These are phyloP conservation scores for Sminthurinus aureus DNA, from an alignment of 2,888 invertebrate genomes.

Conservation along the genomic window DNA sequence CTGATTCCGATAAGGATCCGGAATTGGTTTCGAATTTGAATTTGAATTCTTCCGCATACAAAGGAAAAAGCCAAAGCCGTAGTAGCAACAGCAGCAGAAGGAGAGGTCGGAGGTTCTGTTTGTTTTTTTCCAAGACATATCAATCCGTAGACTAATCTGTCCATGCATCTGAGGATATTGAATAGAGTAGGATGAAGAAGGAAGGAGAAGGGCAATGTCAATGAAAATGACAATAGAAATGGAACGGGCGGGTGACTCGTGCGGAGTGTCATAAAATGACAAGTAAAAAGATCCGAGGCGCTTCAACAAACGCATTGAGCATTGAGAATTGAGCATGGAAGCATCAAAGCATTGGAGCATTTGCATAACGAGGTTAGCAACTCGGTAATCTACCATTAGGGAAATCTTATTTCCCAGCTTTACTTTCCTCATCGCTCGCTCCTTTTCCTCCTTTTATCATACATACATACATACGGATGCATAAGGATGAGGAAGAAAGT, in stretches of 20 bases:
- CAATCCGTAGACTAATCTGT: not conserved
- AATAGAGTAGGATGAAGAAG: slow-evolving; percentile 1
- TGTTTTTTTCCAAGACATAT: not conserved
- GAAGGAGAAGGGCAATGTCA: not conserved
- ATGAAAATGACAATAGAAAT: no score
- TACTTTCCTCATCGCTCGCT: slow-evolving; percentile 34
- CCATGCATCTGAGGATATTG: not conserved
- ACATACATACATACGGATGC: not conserved
- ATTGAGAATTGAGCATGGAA: no score
- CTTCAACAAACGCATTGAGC: no score
- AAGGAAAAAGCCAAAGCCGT: no score
- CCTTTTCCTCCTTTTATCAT: not conserved
- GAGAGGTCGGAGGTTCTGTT: no score
- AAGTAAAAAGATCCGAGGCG: slow-evolving; percentile 33
- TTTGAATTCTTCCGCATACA: no score
- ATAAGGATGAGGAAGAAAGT: not conserved
- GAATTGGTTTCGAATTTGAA: not conserved
- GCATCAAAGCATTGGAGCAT: slow-evolving; percentile 33
- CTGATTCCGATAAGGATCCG: not conserved
- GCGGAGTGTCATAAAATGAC: slow-evolving; percentile 44
- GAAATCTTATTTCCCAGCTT: slow-evolving; percentile 43
- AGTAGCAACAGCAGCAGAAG: no score
- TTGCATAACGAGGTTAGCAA: slow-evolving; percentile 56
- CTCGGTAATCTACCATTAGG: slow-evolving; percentile 51
- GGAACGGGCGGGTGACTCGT: slow-evolving; percentile 14